A percentile compares a stretch with the other conserved stretches of the same genome.
These are phyloP conservation scores for Stegodyphus dumicola DNA, from an alignment of 1,140 invertebrate species.

Conservation along the genomic window DNA sequence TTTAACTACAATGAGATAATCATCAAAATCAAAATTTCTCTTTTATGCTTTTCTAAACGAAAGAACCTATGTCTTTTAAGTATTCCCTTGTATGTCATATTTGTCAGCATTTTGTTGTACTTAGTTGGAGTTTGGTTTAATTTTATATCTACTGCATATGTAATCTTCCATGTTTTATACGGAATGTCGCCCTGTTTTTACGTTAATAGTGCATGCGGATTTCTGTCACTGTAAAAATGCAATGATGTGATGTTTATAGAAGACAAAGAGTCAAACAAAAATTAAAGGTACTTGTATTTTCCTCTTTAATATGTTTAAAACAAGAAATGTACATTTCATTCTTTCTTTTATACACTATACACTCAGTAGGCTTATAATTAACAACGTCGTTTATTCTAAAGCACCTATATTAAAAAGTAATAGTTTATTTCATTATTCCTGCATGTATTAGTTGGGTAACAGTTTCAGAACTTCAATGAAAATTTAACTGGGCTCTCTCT, in stretches of 20 bases:
- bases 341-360: slow-evolving; percentile 62
- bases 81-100: no score
- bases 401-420: slow-evolving; percentile 61
- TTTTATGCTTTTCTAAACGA: no score
- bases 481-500: slow-evolving; percentile 18
- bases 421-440: slow-evolving; percentile 50
- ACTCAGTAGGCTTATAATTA: slow-evolving; percentile 60
- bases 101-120: no score
- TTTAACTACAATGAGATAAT: no score
- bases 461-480: slow-evolving; percentile 20
- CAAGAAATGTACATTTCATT: slow-evolving; percentile 61
- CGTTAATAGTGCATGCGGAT: no score
- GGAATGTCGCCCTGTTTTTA: no score
- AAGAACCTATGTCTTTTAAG: no score
- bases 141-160: no score
- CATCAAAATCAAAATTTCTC: no score
- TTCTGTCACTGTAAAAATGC: no score
- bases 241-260: neutral
- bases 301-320: slow-evolving; percentile 61
- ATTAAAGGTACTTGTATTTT: slow-evolving; percentile 57
- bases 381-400: slow-evolving; percentile 59
- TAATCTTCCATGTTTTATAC: no score
- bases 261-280: slow-evolving; percentile 12
- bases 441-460: slow-evolving; percentile 12
- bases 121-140: no score